Conservation (phyloP, 2,113 vertebrate genomes). For the Ptyas mucosa region DNA sequence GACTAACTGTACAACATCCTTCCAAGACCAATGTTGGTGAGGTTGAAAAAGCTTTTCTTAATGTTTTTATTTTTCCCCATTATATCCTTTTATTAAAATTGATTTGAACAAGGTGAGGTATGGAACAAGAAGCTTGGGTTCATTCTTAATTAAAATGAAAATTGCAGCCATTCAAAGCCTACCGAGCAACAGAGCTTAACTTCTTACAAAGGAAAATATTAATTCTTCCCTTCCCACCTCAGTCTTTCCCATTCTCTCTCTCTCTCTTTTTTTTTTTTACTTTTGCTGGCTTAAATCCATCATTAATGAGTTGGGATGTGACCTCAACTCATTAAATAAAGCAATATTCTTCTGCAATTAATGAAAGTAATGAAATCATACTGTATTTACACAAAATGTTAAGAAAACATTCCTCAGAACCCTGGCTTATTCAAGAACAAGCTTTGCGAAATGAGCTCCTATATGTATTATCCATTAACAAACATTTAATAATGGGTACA, state of each 20-base stretch:
- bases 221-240: neutral
- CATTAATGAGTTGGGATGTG: neutral
- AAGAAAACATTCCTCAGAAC: neutral
- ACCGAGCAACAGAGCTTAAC: neutral
- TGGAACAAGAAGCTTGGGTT: slow-evolving; percentile 2
- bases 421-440: neutral
- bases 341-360: neutral
- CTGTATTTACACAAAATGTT: neutral
- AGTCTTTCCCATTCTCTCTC: neutral
- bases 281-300: neutral
- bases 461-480: neutral
- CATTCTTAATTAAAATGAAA: neutral
- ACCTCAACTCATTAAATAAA: neutral
- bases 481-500: neutral
- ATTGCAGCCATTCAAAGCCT: neutral
- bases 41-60: neutral
- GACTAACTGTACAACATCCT: neutral
- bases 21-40: neutral
- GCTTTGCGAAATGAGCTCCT: neutral
- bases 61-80: neutral
- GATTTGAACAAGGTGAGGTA: neutral
- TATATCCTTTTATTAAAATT: rapidly evolving
- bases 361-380: neutral
- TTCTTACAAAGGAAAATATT: neutral
- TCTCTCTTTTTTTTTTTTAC: neutral